Base-by-base conservation (phyloP, 23 tunicate species). In the Oikopleura dioica region DNA sequence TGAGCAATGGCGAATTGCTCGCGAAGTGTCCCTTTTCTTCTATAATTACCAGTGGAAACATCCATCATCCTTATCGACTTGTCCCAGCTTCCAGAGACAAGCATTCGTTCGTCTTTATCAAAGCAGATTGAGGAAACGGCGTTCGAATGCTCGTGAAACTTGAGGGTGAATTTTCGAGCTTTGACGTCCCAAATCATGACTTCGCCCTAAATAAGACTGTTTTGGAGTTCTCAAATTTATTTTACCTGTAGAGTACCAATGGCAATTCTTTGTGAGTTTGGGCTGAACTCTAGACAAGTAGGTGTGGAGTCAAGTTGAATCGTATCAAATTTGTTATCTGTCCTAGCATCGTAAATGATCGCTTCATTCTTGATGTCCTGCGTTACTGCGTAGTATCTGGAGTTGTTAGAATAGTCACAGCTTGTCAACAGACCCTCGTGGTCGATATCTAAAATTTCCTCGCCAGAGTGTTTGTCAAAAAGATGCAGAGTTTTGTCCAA, bases 41-140 rank as follows among this genome's bases (percentile, higher is more conserved):
- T 24, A 63, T 16, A 63, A 2, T 63, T 31, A 2, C 72, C 72
- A 21, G 72, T 63, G 5, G 72, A 63, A 21, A 63, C 33, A 28
- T 63, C 72, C 72, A 63, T 24, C 72, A 63, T 63, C 26, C 72
- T 24, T 2, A 63, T 63, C 33, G 72, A 63, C 33, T 63, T 63
- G 26, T 63, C 72, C 72, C 72, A 63, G 72, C 72, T 63, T 16
- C 33, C 16, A 28, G 30, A 12, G 33, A 31, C 72, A 16, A 63
- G 72, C 2, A 63, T 63, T 21, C 72, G 29, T 28, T 63, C 72
- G 2, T 63, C 72, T 28, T 63, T 63, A 63, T 63, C 72, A 63
- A 63, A 63, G 16, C 30, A 12, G 32, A 63, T 31, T 12, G 30
- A 63, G 16, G 72, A 63, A 28, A 63, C 72, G 26, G 72, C 72